These are phyloP conservation scores for Aphelocoma californica DNA, from an alignment of 2,797 vertebrate species.

Conservation along the genomic window DNA sequence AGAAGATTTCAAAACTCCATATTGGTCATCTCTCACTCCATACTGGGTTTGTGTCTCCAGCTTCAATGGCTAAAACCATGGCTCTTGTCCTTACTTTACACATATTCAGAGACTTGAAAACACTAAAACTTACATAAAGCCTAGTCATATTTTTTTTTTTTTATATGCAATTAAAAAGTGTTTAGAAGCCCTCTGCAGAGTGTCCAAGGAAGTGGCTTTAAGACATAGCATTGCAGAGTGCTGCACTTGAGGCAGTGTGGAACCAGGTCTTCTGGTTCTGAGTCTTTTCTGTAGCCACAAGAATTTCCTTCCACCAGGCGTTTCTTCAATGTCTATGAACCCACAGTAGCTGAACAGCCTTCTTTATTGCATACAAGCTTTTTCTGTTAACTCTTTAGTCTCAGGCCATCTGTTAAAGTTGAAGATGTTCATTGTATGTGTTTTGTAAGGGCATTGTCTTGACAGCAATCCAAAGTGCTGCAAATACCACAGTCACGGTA, in stretches of 20 bases:
- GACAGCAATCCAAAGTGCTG: not conserved
- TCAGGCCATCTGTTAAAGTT: not conserved
- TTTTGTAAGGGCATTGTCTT: not conserved
- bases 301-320: slow-evolving; percentile 16
- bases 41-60: not conserved
- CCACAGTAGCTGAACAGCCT: not conserved
- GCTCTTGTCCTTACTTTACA: not conserved
- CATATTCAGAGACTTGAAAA: not conserved
- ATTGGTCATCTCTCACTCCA: not conserved
- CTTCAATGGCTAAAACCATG: not conserved
- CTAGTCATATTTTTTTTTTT: not conserved
- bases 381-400: not conserved
- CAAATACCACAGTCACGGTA: not conserved
- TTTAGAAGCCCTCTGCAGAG: not conserved
- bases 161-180: not conserved
- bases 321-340: not conserved
- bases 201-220: not conserved
- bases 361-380: not conserved
- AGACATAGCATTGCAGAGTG: not conserved
- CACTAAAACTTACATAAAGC: not conserved
- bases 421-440: not conserved
- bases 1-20: not conserved
- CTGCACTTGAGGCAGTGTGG: not conserved
- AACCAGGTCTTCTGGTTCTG: slow-evolving; percentile 41
- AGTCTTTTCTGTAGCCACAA: not conserved